Evolutionary conservation across 1,140 invertebrate species (phyloP).

Genomic region (Panagrolaimus sp.): DNA sequence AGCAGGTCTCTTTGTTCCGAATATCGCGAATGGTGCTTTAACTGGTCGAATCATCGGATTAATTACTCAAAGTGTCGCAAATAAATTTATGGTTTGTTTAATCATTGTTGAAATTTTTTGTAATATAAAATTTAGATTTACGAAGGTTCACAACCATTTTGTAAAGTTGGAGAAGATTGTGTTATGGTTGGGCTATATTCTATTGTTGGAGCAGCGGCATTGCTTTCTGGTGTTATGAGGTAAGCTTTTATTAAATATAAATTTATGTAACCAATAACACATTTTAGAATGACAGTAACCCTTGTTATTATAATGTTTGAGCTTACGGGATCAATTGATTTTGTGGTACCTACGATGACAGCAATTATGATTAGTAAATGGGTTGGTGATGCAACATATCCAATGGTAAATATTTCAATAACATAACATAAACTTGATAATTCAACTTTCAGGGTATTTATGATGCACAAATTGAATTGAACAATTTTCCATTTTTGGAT

Average conservation of each 20-base stretch:
- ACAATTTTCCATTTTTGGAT: slow-evolving; percentile 96
- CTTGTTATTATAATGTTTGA: slow-evolving; percentile 99
- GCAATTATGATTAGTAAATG: slow-evolving; percentile 95
- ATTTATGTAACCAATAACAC: neutral
- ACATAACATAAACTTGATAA: neutral
- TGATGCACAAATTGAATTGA: slow-evolving; percentile 93
- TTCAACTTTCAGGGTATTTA: slow-evolving; percentile 66
- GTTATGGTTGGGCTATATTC: slow-evolving; percentile 97
- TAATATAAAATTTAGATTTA: slow-evolving; percentile 62
- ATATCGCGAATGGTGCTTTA: slow-evolving; percentile 76
- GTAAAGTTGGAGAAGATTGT: slow-evolving; percentile 82
- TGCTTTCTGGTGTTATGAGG: slow-evolving; percentile 87
- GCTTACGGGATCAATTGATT: slow-evolving; percentile 88
- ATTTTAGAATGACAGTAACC: slow-evolving; percentile 69
- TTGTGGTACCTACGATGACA: slow-evolving; percentile 95
- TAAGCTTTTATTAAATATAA: neutral
- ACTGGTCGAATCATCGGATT: slow-evolving; percentile 92
- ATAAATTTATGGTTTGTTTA: slow-evolving; percentile 41
- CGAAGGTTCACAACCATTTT: slow-evolving; percentile 81
- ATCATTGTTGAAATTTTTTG: slow-evolving; percentile 17
- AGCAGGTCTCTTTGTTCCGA: slow-evolving; percentile 64
- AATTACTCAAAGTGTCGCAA: slow-evolving; percentile 70
- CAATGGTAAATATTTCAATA: slow-evolving; percentile 63
- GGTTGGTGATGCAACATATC: slow-evolving; percentile 93
- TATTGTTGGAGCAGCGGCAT: slow-evolving; percentile 96